phyloP scores from a whole-genome alignment of 2,888 invertebrate genomes.

The Scotopteryx bipunctaria region DNA sequence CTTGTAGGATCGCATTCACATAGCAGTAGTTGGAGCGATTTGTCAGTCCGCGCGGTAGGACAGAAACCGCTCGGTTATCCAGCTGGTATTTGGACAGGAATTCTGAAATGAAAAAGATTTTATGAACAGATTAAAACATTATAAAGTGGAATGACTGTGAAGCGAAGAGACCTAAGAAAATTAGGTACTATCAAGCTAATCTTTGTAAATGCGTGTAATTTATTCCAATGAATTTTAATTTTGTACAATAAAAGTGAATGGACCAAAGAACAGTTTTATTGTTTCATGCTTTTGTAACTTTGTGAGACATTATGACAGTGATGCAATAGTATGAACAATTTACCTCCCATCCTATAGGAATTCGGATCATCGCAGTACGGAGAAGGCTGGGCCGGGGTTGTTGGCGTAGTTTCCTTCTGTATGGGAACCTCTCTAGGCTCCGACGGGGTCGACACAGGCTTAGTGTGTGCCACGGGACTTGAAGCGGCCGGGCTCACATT shows the following conservation, averaged over 20 bases:
- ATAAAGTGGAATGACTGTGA: too few species aligned
- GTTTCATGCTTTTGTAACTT: neutral
- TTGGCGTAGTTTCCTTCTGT: slow-evolving; percentile 60
- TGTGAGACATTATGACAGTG: neutral
- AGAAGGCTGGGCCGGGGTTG: slow-evolving; percentile 68
- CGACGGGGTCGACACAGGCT: slow-evolving; percentile 43
- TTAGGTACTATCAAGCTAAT: neutral
- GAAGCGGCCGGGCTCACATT: slow-evolving; percentile 54
- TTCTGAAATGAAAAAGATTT: slow-evolving; percentile 85
- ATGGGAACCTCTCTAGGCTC: slow-evolving; percentile 36
- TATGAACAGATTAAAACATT: too few species aligned
- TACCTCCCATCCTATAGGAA: slow-evolving; percentile 88
- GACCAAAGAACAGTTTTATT: neutral
- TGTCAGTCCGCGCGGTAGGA: slow-evolving; percentile 94
- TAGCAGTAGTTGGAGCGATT: slow-evolving; percentile 98
- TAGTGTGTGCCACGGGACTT: slow-evolving; percentile 42
- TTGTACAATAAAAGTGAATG: neutral
- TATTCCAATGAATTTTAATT: neutral
- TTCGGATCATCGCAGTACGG: slow-evolving; percentile 86
- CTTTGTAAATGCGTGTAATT: neutral
- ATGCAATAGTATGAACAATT: slow-evolving; percentile 42
- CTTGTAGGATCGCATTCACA: slow-evolving; percentile 97
- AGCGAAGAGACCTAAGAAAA: too few species aligned
- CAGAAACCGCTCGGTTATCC: slow-evolving; percentile 90
- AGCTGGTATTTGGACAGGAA: slow-evolving; percentile 89